A percentile compares a stretch with the other conserved stretches of the same genome.
Evolutionary conservation across 2,797 vertebrate species (phyloP).

Genomic region (Fringilla coelebs): DNA sequence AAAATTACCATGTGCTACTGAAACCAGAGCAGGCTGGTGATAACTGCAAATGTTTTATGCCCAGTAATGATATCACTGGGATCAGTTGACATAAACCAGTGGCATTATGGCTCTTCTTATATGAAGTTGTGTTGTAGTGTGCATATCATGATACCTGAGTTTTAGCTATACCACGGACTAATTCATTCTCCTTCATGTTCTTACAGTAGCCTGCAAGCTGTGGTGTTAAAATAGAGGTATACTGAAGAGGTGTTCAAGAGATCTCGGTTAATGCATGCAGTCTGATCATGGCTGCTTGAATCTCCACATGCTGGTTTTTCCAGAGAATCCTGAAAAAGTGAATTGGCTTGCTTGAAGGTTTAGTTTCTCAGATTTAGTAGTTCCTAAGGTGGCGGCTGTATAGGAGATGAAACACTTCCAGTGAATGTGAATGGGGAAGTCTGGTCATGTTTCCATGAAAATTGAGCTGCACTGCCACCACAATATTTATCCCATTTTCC

Average conservation of each 20-base stretch:
- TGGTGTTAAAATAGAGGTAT: not conserved
- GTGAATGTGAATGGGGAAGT: not conserved
- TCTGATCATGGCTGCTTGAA: not conserved
- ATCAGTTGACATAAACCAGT: not conserved
- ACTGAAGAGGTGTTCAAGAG: not conserved
- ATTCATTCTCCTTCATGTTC: not conserved
- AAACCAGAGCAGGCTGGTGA: not conserved
- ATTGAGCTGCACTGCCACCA: not conserved
- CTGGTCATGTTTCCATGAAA: not conserved
- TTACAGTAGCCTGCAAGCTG: not conserved
- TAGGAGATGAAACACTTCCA: not conserved
- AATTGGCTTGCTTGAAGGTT: not conserved
- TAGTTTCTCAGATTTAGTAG: not conserved
- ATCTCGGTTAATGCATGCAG: accelerated
- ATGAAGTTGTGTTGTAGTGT: not conserved
- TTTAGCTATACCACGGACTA: not conserved
- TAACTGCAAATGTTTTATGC: not conserved
- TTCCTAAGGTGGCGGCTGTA: not conserved
- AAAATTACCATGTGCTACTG: not conserved
- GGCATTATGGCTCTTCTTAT: not conserved
- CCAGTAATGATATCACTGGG: not conserved
- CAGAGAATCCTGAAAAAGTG: not conserved
- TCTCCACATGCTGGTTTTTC: not conserved
- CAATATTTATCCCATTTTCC: not conserved
- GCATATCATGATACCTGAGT: not conserved